Percentiles rank a stretch among this genome's conserved stretches.
Evolutionary conservation across 2,113 vertebrate genomes (phyloP).

Genomic region (Ornithorhynchus anatinus): DNA sequence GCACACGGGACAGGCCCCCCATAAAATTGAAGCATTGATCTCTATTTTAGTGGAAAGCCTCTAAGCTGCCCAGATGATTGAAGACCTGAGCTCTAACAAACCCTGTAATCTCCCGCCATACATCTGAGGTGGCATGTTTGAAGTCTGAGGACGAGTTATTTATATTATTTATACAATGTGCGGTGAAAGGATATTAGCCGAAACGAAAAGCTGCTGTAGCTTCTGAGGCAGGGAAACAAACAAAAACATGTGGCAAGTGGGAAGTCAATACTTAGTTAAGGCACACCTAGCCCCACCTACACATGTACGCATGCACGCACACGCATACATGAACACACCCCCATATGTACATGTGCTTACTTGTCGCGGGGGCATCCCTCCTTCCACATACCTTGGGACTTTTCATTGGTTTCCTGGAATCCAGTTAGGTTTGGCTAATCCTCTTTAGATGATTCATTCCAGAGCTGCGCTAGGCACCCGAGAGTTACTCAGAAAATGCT

Average conservation of each 20-base stretch:
- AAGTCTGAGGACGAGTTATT: slow-evolving; percentile 77
- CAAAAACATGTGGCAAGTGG: not conserved
- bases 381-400: too few relatives aligned
- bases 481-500: too few relatives aligned
- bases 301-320: too few relatives aligned
- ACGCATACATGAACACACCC: too few relatives aligned
- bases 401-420: not conserved
- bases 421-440: not conserved
- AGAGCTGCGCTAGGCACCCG: too few relatives aligned
- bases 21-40: slow-evolving; percentile 86
- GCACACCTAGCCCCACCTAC: too few relatives aligned
- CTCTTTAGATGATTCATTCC: not conserved
- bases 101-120: slow-evolving; percentile 78
- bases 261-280: too few relatives aligned
- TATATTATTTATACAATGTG: slow-evolving; percentile 73
- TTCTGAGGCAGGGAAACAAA: not conserved
- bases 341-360: too few relatives aligned
- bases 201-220: slow-evolving; percentile 22
- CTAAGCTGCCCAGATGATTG: slow-evolving; percentile 68
- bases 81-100: slow-evolving; percentile 73
- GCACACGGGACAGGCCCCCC: slow-evolving; percentile 81
- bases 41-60: slow-evolving; percentile 68
- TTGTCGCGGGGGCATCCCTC: too few relatives aligned
- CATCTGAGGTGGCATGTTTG: slow-evolving; percentile 84
- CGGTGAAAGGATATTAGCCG: slow-evolving; percentile 71